phyloP scores from a whole-genome alignment of 2,888 invertebrate species.

The Drosophila borborema region DNA sequence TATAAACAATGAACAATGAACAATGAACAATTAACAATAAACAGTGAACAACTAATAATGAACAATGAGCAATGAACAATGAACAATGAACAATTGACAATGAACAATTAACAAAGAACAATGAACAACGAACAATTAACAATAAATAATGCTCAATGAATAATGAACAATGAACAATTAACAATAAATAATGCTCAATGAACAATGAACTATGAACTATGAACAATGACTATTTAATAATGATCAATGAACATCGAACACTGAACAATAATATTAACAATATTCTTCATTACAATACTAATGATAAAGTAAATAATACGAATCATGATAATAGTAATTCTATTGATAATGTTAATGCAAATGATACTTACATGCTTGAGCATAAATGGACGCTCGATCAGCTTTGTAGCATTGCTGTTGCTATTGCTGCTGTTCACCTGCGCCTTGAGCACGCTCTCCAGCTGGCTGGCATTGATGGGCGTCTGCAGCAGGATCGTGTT shows the following conservation, averaged over 20 bases:
- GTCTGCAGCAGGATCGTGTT: conserved; percentile 84
- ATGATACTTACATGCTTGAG: conserved; percentile 77
- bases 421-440: conserved; percentile 40
- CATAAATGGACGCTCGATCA: conserved; percentile 79
- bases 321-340: not conserved
- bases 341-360: not conserved
- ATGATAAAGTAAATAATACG: not conserved
- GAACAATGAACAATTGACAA: not conserved
- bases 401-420: conserved; percentile 46
- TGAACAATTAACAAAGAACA: not conserved
- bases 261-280: not conserved
- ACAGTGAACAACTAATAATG: not conserved
- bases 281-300: not conserved
- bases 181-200: not conserved
- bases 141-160: not conserved
- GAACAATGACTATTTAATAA: not conserved
- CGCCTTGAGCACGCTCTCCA: conserved; percentile 83
- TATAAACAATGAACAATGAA: not conserved
- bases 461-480: conserved; percentile 84
- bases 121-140: too few species aligned
- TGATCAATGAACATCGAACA: not conserved
- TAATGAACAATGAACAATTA: not conserved
- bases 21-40: not conserved
- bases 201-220: not conserved
- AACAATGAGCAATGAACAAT: not conserved